A percentile compares a stretch with the other conserved stretches of the same genome.
Evolutionary conservation across 2,888 invertebrate genomes (phyloP).

Genomic region (Ashinkailepas kermadecensis): DNA sequence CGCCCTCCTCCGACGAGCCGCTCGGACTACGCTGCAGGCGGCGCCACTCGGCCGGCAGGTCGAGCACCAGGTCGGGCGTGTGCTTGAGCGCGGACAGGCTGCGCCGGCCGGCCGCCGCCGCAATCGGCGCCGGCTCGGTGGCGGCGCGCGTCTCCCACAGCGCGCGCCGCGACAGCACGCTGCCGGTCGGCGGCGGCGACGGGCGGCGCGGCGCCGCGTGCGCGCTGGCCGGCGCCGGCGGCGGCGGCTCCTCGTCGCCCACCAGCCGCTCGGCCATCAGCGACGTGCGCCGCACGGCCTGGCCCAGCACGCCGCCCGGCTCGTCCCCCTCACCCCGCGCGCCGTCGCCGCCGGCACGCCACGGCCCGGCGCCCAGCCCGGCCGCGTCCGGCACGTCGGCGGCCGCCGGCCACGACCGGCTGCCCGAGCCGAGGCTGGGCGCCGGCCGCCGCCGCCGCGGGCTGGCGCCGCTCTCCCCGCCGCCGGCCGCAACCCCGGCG

Average conservation of each 20-base stretch:
- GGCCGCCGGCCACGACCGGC: neutral
- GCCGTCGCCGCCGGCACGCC: neutral
- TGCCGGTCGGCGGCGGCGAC: constrained; percentile 65
- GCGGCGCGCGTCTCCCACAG: constrained; percentile 38
- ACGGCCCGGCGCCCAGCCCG: constrained; percentile 19
- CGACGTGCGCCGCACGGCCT: neutral
- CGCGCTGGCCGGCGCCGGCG: neutral
- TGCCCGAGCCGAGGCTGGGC: neutral
- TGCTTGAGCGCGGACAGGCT: constrained; percentile 35
- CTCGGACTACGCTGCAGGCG: neutral
- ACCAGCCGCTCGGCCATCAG: neutral
- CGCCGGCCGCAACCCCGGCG: neutral
- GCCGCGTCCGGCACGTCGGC: neutral
- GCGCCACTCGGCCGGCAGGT: constrained; percentile 17
- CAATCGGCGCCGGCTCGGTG: constrained; percentile 57
- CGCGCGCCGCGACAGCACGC: constrained; percentile 56
- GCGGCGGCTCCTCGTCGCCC: neutral
- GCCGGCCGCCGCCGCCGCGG: neutral
- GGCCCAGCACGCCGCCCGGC: neutral
- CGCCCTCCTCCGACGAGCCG: constrained; percentile 16
- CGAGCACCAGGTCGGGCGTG: constrained; percentile 20
- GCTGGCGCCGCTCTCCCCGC: neutral
- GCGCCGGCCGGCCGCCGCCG: constrained; percentile 65
- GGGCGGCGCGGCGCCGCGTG: constrained; percentile 47
- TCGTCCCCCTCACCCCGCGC: neutral